These are phyloP conservation scores for Heliornis fulica DNA, from an alignment of 2,113 vertebrate species.

Conservation along the genomic window DNA sequence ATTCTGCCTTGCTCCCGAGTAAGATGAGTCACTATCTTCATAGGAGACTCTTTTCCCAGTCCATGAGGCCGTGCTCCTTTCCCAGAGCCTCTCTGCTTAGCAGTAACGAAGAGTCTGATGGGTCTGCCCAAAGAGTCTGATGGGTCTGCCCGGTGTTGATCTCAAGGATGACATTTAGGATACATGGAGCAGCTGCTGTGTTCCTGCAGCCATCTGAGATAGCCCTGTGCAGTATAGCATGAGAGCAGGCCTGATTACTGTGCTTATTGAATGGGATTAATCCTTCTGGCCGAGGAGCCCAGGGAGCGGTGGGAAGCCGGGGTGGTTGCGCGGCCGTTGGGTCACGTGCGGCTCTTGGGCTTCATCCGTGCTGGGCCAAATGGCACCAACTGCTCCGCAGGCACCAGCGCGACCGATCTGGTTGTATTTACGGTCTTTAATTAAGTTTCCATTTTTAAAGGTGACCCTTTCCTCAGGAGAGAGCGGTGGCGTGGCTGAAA, in stretches of 20 bases:
- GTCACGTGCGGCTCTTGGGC: background rate
- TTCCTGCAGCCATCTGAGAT: background rate
- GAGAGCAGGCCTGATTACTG: background rate
- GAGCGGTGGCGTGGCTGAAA: fast-evolving
- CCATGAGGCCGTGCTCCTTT: background rate
- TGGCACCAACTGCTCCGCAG: background rate
- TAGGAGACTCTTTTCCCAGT: background rate
- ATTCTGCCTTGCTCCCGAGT: background rate
- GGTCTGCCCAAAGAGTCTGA: background rate
- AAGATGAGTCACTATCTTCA: background rate
- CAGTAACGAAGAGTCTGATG: background rate
- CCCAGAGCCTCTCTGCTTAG: fast-evolving
- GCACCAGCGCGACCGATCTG: background rate
- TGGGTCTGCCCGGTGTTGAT: background rate
- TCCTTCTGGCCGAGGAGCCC: constrained; percentile 47
- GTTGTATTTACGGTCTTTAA: constrained; percentile 41
- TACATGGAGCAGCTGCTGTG: background rate
- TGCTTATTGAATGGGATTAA: background rate
- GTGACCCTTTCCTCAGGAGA: background rate
- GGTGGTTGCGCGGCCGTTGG: background rate
- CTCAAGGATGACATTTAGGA: background rate
- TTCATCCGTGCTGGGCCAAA: background rate
- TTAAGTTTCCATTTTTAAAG: constrained; percentile 9
- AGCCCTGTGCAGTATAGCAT: background rate
- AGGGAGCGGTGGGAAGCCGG: background rate